Evolutionary conservation across 2,888 invertebrate species (phyloP), one percentile per base, ranked within the genome.

Genomic region (Stenchaetothrips biformis): DNA sequence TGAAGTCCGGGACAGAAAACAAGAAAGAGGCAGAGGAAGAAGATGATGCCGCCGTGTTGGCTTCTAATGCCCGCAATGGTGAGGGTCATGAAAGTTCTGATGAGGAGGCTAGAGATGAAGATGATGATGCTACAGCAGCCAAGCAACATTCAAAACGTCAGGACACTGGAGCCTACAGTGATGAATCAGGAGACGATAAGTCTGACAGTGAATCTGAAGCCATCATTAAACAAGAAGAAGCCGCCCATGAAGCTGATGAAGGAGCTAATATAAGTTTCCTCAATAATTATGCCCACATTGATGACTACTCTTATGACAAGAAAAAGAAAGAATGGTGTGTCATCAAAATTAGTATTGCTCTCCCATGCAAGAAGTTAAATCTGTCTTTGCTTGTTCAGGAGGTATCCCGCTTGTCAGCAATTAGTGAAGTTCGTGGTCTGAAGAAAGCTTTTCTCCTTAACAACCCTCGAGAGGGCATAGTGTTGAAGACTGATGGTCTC

Each of bases 401-500:
- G 25, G 67, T 74, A 11, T 21, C 67, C 7, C 67, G 67, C 11
- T 11, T 74, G 3, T 74, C 67, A 25, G n/a, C 67, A 25, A 25
- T 74, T 21, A 74, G 67, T 74, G 21, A 74, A 74, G 67, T 74
- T 11, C 67, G 67, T 25, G 67, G 67, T 25, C 25, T 74, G 25
- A 74, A 74, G 67, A 74, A 25, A 74, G 67, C 67, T 25, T 74
- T 74, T 74, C 67, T 74, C 37, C 78, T 78, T 7, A 48, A 78
- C 67, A 27, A 8, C 8, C 62, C 62, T 8, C 37, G 37, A 11
- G 49, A 85, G 48, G 82, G 89, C 21, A 87, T 92, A 0, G 90
- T 92, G 82, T 88, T 99, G 0, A 95, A 95, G 87, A 99, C 99
- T 0, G 99, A 99, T 85, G 99, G 99, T 6, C 94, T 98, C 79